A percentile compares a stretch with the other conserved stretches of the same genome.
Evolutionary conservation across 2,113 vertebrate genomes (phyloP).

Genomic region (Arvicanthis niloticus): DNA sequence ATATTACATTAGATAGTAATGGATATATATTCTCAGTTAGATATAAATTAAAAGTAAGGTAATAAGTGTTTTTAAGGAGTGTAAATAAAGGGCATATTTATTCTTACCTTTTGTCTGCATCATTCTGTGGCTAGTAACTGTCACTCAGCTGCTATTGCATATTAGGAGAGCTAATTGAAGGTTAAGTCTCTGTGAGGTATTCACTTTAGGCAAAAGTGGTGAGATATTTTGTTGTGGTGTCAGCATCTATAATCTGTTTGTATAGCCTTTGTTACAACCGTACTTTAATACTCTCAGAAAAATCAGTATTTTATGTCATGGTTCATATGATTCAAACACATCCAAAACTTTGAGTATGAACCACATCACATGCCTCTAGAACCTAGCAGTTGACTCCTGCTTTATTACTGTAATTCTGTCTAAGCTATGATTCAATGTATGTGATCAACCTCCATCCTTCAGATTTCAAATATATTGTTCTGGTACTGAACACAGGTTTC

Average conservation of each 20-base stretch:
- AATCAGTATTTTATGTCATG: not conserved
- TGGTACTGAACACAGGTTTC: not conserved
- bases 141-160: not conserved
- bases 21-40: not conserved
- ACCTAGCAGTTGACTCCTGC: not conserved
- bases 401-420: not conserved
- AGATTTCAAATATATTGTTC: not conserved
- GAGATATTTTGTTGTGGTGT: not conserved
- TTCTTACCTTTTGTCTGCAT: not conserved
- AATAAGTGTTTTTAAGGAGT: not conserved
- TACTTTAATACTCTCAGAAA: not conserved
- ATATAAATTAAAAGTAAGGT: not conserved
- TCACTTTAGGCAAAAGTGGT: not conserved
- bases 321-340: not conserved
- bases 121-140: not conserved
- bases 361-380: not conserved
- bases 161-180: not conserved
- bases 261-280: not conserved
- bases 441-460: not conserved
- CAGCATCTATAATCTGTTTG: not conserved
- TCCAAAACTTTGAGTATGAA: not conserved
- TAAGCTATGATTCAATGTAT: not conserved
- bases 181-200: not conserved
- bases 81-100: not conserved
- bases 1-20: not conserved